Base-by-base conservation (phyloP, 2,888 invertebrate species). In the Ethmia dodecea region DNA sequence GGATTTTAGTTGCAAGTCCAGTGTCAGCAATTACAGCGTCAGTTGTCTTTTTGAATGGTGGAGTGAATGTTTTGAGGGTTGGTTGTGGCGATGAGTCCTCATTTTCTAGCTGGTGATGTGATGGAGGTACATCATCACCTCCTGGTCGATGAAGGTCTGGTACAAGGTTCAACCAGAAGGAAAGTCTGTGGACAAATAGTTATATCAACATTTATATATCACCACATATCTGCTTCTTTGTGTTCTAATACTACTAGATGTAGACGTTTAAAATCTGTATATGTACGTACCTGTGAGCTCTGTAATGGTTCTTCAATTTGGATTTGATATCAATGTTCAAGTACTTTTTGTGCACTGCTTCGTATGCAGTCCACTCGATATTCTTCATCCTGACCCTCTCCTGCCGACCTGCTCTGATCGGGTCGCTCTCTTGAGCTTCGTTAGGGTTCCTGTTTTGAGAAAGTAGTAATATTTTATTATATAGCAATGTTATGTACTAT, bases 101-200 rank as follows among this genome's bases (percentile, higher is more conserved):
- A 49, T 93, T 91, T 42, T 92, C 91, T 1, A 97, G 89, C 47
- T 94, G 91, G 70, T 97, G 97, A 72, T 96, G 95, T 0, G 93
- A 92, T 27, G 90, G 88, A 14, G 94, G 94, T 3, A 96, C 94
- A 55, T 95, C 94, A 52, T 94, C 94, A 5, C 94, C 93, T 5
- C 95, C 95, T 0, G 95, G 94, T 50, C 94, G 92, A 65, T 95
- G 95, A 15, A 95, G 88, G 64, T 97, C 97, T 18, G 98, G 98
- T 38, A 98, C 95, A 32, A 98, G 87, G 63, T 97, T 96, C 38
- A 97, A 75, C 98, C 98, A 98, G 74, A 98, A 95, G 1, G 97
- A 97, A 34, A 98, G 88, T 47, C 93, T 91, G 78, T 49, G 44
- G 45, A 66, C 49, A 64, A 62, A 22, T 22, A 22, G 40, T 35